Conservation (phyloP, 2,888 invertebrate species). For the Ennomos erosarius region DNA sequence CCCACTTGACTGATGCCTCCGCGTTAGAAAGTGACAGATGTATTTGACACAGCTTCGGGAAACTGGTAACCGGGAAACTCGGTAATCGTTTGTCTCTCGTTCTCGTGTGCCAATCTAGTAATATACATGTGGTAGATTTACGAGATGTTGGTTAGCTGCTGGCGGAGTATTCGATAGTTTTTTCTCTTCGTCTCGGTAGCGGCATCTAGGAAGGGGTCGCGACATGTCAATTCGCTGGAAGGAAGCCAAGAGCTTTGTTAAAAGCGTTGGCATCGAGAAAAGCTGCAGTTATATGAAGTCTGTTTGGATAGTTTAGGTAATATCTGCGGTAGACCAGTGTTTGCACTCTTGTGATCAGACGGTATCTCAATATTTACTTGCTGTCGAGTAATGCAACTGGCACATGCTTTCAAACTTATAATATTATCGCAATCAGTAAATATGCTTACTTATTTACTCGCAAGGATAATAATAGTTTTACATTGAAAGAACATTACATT, state of each 20-base stretch:
- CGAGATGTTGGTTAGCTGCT: conserved; percentile 51
- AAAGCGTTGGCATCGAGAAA: conserved; percentile 66
- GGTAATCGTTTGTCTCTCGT: conserved; percentile 55
- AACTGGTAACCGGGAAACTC: conserved; percentile 46
- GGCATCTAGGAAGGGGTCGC: conserved; percentile 64
- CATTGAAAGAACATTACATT: no score
- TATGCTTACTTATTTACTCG: conserved; percentile 10
- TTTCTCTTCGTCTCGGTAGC: conserved; percentile 48
- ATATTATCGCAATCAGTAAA: conserved; percentile 13
- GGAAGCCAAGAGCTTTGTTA: conserved; percentile 71
- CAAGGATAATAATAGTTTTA: no score
- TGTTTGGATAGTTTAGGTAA: conserved; percentile 47
- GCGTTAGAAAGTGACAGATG: conserved; percentile 72
- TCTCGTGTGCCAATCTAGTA: conserved; percentile 51
- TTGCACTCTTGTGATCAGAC: conserved; percentile 29
- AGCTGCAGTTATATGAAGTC: conserved; percentile 37
- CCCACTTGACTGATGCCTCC: conserved; percentile 68
- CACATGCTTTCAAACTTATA: conserved; percentile 1
- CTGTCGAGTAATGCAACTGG: conserved; percentile 12
- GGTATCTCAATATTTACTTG: conserved; percentile 40
- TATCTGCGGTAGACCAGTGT: conserved; percentile 35
- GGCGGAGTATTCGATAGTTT: conserved; percentile 49
- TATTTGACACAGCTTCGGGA: conserved; percentile 49
- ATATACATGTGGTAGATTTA: conserved; percentile 59
- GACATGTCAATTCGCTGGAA: conserved; percentile 62